Conservation (phyloP, 2,797 vertebrate genomes). For the Dendrocincla tyrannina region DNA sequence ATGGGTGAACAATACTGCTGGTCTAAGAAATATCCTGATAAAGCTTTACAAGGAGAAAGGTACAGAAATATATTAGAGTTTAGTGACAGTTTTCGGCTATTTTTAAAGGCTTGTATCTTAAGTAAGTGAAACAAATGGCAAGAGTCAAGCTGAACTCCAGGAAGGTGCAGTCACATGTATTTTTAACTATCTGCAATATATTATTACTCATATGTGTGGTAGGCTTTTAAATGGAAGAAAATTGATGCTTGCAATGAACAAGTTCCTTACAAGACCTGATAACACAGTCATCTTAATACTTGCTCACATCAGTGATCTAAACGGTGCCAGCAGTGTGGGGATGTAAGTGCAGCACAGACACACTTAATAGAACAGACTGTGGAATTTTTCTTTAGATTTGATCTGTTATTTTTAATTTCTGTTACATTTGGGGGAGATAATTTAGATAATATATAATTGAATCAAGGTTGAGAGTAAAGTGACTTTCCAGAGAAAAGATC, state of each 20-base stretch:
- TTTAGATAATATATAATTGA: background rate
- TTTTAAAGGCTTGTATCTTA: background rate
- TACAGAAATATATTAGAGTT: conserved; percentile 48
- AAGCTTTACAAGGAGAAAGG: conserved; percentile 98
- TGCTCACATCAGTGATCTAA: background rate
- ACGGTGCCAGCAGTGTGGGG: background rate
- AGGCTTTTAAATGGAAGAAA: background rate
- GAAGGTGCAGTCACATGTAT: background rate
- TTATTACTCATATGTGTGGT: background rate
- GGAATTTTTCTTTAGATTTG: background rate
- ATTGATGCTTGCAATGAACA: background rate
- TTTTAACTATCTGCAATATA: background rate
- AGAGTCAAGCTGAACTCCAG: background rate
- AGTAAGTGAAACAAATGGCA: background rate
- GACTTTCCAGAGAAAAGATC: background rate
- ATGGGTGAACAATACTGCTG: conserved; percentile 97
- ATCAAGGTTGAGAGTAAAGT: background rate
- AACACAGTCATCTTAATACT: background rate
- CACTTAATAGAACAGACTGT: background rate
- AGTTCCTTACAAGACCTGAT: background rate
- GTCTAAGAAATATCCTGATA: conserved; percentile 92
- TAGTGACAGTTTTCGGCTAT: background rate
- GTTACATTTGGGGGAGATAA: background rate
- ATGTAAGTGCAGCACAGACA: background rate
- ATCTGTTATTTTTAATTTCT: background rate